phyloP scores from a whole-genome alignment of 2,113 vertebrate genomes.

The Ptyas mucosa region DNA sequence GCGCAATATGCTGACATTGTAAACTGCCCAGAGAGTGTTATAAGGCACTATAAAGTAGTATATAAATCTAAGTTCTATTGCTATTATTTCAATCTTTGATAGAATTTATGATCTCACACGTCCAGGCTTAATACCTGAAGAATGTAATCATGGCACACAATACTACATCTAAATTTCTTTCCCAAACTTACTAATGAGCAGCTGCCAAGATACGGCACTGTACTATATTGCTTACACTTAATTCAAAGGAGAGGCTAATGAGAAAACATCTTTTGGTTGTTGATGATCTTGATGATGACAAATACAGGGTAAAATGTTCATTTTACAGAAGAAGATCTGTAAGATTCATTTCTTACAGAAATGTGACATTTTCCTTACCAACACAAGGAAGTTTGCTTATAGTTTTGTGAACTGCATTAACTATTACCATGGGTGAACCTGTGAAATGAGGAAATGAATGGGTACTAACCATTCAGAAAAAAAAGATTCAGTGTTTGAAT shows the following conservation, averaged over 20 bases:
- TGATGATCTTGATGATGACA: neutral
- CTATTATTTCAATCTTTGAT: neutral
- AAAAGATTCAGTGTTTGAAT: neutral
- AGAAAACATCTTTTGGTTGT: neutral
- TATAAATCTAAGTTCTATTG: neutral
- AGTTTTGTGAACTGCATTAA: neutral
- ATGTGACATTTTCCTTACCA: neutral
- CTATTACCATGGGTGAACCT: neutral
- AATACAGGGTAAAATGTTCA: too few species aligned
- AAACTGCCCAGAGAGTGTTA: neutral
- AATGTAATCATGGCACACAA: neutral
- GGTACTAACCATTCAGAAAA: neutral
- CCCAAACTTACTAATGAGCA: neutral
- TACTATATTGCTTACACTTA: neutral
- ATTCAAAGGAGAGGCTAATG: neutral
- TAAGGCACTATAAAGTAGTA: neutral
- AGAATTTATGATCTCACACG: neutral
- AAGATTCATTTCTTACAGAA: neutral
- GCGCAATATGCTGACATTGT: neutral
- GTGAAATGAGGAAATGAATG: neutral
- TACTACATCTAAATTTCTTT: neutral
- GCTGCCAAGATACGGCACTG: neutral
- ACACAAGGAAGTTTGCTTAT: neutral
- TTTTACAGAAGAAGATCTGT: too few species aligned
- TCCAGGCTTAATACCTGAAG: neutral